Base-by-base conservation (phyloP, 2,888 invertebrate genomes). In the Erebia epiphron region DNA sequence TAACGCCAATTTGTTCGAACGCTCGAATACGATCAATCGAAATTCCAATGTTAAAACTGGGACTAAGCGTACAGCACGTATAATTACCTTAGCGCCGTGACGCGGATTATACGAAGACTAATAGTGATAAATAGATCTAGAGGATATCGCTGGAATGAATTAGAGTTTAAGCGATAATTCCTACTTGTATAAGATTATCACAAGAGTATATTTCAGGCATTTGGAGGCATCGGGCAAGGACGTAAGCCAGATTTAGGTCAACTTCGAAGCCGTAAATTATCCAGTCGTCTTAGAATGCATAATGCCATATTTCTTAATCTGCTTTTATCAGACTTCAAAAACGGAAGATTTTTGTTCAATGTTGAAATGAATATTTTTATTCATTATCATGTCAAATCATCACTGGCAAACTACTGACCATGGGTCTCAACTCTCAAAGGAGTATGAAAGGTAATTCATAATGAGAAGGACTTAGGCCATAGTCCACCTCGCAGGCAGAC, bases 111-210 rank as follows among this genome's bases (percentile, higher is more conserved):
- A 87, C 87, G 79, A 87, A 86, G 78, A 82, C 85, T 91, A 91
- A 91, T 90, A 86, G 86, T 89, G 90, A 91, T 91, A 91, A 90
- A 90, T 90, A 91, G 88, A 89, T 87, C 49, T 21, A n/a, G 21
- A 58, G 58, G 41, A 66, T 66, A 66, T 54, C 83, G 79, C 83
- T 80, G 77, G 85, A 85, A 87, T 89, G 86, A 83, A 87, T 87
- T 63, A 71, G 67, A 72, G 61, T 70, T 67, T 68, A 70, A 41
- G 49, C 67, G 57, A 63, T 56, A 68, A 63, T 41, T 58, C 60
- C 56, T 26, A 49, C 41, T 67, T 67, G 58, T 49, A 46, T 46
- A 62, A 21, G 62, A 46, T 62, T 62, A 60, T 41, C 26, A 46
- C 18, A 43, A 61, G 43, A 61, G 41, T 60, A 43, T 61, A 43